Evolutionary conservation across 2,888 invertebrate genomes (phyloP), one percentile per base, ranked within the genome.

Genomic region (Lycia hirtaria): DNA sequence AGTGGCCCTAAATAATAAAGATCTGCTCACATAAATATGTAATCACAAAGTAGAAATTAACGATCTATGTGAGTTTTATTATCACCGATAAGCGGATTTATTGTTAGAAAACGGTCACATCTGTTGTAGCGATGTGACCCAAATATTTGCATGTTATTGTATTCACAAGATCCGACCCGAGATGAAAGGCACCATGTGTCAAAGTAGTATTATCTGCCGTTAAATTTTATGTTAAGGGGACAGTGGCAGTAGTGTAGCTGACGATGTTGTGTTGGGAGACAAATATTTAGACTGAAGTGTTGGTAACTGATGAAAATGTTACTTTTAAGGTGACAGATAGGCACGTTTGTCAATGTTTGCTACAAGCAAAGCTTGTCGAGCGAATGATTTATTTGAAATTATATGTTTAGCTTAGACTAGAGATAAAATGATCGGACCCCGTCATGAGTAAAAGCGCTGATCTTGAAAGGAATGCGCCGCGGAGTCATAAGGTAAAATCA

Each of bases 111-210:
- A 40, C 38, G 48, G 57, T 19, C 51, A 17, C 57, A 57, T 52
- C 35, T 57, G 57, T 48, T 28, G 37, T 6, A 30, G 51, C 40
- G n/a, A 47, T 56, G 50, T 28, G 57, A 52, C 57, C 57, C 57
- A 30, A 47, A 52, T 41, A 57, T 57, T 52, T 57, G 52, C 52
- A 57, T 57, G 47, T 48, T 57, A 57, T 57, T 57, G 52, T 56
- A 26, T 56, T 33, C 51, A 33, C 56, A 51, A 40, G 32, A 45
- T 35, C 52, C 28, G 4, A 56, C 33, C 35, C 35, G 30, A 52
- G 40, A 56, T 56, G 51, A 51, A 56, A 51, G 35, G 35, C 19
- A 20, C 19, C 44, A 41, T 38, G 33, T 47, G 45, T 38, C 19
- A 38, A 20, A 49, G 49, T 43, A 28, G 35, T 41, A 55, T 38